Conservation (phyloP, 1,140 invertebrate species). For the Solenopsis invicta region DNA sequence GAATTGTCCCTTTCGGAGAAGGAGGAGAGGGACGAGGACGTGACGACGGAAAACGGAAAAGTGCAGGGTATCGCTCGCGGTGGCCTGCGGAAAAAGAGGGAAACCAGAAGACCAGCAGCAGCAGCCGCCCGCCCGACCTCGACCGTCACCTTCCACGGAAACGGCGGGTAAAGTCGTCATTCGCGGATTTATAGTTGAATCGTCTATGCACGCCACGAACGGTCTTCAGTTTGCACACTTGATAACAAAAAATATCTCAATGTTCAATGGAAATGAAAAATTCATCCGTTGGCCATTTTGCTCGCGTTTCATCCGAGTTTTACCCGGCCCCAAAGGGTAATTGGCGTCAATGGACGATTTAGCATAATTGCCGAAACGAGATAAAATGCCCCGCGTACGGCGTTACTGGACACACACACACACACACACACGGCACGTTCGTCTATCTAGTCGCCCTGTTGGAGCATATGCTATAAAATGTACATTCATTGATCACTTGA, state of each 20-base stretch:
- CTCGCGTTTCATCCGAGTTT: not conserved
- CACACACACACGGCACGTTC: too few species aligned
- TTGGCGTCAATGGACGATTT: conserved; percentile 1
- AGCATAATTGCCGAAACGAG: conserved; percentile 48
- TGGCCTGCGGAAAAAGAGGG: conserved; percentile 68
- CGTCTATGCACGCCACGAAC: not conserved
- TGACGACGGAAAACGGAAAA: conserved; percentile 59
- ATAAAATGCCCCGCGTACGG: conserved; percentile 18
- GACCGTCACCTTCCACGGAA: conserved; percentile 75
- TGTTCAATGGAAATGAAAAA: not conserved
- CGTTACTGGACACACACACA: too few species aligned
- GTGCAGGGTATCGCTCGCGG: conserved; percentile 37
- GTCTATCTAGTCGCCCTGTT: conserved; percentile 48
- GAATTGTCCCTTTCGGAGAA: conserved; percentile 73
- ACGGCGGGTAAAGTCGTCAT: conserved; percentile 73
- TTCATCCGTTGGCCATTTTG: not conserved
- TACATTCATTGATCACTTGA: conserved; percentile 75
- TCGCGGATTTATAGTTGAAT: conserved; percentile 33
- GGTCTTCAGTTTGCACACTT: not conserved
- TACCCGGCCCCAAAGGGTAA: too few species aligned
- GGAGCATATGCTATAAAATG: conserved; percentile 47
- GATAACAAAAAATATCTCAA: not conserved
- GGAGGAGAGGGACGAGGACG: conserved; percentile 56
- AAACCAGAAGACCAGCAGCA: conserved; percentile 67
- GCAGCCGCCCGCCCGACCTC: conserved; percentile 67